Percentiles rank a stretch among this genome's conserved stretches.
Evolutionary conservation across 2,888 invertebrate genomes (phyloP).

Genomic region (Mellilla xanthometata): DNA sequence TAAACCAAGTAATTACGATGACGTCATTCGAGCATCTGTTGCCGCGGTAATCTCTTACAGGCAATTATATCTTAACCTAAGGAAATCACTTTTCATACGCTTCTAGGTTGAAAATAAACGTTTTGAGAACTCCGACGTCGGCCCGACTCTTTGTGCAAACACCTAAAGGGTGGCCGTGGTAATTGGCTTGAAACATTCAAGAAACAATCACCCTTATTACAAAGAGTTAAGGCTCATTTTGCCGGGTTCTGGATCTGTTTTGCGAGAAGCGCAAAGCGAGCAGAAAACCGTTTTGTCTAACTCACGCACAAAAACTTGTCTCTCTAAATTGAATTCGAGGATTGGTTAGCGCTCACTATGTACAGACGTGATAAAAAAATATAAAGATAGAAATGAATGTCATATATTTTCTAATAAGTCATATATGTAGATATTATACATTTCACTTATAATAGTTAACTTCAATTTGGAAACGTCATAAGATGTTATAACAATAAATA

Average conservation of each 20-base stretch:
- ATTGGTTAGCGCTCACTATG: constrained; percentile 5
- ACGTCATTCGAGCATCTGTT: constrained; percentile 1
- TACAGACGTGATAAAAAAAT: too few species aligned
- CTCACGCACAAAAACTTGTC: constrained; percentile 16
- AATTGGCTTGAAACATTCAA: constrained; percentile 11
- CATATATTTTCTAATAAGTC: too few species aligned
- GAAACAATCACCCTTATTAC: constrained; percentile 4
- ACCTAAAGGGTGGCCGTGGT: constrained; percentile 19
- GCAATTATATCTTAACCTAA: constrained; percentile 12
- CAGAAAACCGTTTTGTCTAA: constrained; percentile 17
- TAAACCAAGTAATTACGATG: too few species aligned
- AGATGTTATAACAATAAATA: too few species aligned
- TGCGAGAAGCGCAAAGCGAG: constrained; percentile 5
- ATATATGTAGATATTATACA: too few species aligned
- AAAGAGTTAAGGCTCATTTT: constrained; percentile 4
- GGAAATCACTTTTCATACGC: constrained; percentile 17
- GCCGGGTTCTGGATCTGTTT: neutral
- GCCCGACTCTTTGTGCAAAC: constrained; percentile 22
- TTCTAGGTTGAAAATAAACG: constrained; percentile 21
- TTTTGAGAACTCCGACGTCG: constrained; percentile 16
- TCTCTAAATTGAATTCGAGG: constrained; percentile 18
- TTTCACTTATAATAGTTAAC: too few species aligned
- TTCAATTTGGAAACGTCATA: too few species aligned
- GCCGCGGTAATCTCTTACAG: constrained; percentile 4
- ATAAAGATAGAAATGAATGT: too few species aligned